phyloP scores from a whole-genome alignment of 2,797 vertebrate species.

The Calcarius lapponicus region DNA sequence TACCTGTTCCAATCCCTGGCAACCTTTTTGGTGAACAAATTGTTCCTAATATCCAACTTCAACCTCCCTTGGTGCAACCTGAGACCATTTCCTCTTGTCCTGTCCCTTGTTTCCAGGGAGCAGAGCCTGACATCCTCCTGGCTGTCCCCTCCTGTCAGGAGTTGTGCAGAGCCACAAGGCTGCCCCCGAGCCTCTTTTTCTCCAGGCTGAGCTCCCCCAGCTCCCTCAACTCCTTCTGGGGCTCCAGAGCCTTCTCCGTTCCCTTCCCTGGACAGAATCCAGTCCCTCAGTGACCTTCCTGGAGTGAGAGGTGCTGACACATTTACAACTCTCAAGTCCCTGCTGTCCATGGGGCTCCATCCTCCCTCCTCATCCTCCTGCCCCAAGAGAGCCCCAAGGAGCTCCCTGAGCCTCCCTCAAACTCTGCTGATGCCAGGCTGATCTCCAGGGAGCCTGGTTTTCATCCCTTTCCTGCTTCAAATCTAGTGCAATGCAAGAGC shows the following conservation, averaged over 20 bases:
- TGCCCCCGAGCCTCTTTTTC: not conserved
- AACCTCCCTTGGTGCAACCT: not conserved
- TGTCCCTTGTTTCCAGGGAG: not conserved
- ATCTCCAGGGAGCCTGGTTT: not conserved
- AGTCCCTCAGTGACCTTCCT: not conserved
- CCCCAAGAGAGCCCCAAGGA: not conserved
- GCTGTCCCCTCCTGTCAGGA: not conserved
- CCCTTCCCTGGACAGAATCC: fast-evolving
- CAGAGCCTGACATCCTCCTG: fast-evolving
- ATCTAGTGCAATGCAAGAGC: not conserved
- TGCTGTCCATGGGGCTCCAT: not conserved
- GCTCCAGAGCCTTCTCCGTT: not conserved
- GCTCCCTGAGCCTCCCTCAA: not conserved
- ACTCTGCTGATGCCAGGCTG: not conserved
- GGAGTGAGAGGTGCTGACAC: not conserved
- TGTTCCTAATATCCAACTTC: not conserved
- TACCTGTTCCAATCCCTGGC: not conserved
- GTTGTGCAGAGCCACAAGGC: not conserved
- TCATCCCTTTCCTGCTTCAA: not conserved
- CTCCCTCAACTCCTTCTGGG: not conserved
- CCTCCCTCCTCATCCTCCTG: not conserved
- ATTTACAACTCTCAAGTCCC: not conserved
- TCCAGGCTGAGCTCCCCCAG: not conserved
- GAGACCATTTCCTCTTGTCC: not conserved
- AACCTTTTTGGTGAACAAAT: not conserved